Evolutionary conservation across 2,888 invertebrate genomes (phyloP), one percentile per base, ranked within the genome.

Genomic region (Aleiodes alternator): DNA sequence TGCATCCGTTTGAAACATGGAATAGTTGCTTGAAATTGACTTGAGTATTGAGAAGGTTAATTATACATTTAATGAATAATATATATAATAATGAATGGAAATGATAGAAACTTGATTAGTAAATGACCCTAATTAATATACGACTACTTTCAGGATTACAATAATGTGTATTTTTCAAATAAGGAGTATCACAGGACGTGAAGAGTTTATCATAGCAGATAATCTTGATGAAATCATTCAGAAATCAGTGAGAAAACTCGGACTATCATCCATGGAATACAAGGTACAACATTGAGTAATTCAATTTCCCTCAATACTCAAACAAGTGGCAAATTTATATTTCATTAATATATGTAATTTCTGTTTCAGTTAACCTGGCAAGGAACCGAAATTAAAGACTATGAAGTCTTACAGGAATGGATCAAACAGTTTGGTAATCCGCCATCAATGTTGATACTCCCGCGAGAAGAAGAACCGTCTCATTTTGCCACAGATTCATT

Each of bases 1-100:
- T 76, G 78, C 66, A 69, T 78, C 50, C 76, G 76, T 64, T 70
- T 72, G 9, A 72, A 69, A 9, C 61, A 74, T 14, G 76, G 66
- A 66, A 48, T 76, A 43, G 72, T 75, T 29, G 51, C 55, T 5
- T 64, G 61, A 57, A 23, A 57, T 14, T 31, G 12, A 64, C 4
- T 7, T 4, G 11, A 57, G 1, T 11, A 57, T 57, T 23, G 14
- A 51, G 3, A 29, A 7, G n/a, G n/a, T n/a, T n/a, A n/a, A n/a
- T n/a, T n/a, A n/a, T n/a, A n/a, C n/a, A n/a, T n/a, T n/a, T n/a
- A n/a, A n/a, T n/a, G 7, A 29, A 23, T 9, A 12, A 29, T 23
- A 57, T n/a, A 57, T 31, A 57, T 29, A 11, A 29, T 3, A 57
- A 55, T 3, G 14, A 55, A n/a, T 14, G 7, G 8, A 7, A 55